Percentiles rank a stretch among this genome's conserved stretches.
These are phyloP conservation scores for Sarcophaga rosellei DNA, from an alignment of 2,888 invertebrate genomes.

Conservation along the genomic window DNA sequence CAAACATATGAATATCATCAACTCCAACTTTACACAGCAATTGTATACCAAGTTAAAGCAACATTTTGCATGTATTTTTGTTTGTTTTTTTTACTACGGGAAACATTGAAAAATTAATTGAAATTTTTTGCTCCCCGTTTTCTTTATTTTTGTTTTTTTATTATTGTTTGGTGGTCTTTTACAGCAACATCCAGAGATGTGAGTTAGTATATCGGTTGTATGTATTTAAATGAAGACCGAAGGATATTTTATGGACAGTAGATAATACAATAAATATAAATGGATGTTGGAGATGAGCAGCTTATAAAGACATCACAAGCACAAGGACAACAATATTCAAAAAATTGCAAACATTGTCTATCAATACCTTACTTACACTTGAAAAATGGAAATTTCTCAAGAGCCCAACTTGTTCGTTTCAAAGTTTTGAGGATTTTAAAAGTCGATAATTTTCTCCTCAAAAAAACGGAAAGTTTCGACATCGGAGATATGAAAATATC, in stretches of 20 bases:
- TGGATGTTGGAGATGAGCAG: constrained; percentile 16
- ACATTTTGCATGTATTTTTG: constrained; percentile 14
- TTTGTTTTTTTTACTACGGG: constrained; percentile 29
- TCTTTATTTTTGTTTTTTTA: background rate
- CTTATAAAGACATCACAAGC: constrained; percentile 23
- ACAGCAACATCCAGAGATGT: background rate
- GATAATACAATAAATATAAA: constrained; percentile 36
- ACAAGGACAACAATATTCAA: constrained; percentile 1
- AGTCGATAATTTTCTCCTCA: no score
- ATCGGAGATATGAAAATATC: no score
- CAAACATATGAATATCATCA: constrained; percentile 13
- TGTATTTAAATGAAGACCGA: background rate
- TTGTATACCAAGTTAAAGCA: background rate
- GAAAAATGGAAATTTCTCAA: background rate
- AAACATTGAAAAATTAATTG: constrained; percentile 54
- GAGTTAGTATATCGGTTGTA: background rate
- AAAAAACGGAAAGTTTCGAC: no score
- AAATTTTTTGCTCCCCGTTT: background rate
- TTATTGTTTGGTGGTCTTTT: background rate
- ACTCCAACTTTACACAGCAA: background rate
- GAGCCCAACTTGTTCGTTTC: no score
- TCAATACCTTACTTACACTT: background rate
- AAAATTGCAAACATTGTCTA: background rate
- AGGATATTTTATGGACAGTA: constrained; percentile 46
- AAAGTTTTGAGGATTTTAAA: no score